Percentiles rank a stretch among this genome's conserved stretches.
Evolutionary conservation across 2,888 invertebrate genomes (phyloP).

Genomic region (Syritta pipiens): DNA sequence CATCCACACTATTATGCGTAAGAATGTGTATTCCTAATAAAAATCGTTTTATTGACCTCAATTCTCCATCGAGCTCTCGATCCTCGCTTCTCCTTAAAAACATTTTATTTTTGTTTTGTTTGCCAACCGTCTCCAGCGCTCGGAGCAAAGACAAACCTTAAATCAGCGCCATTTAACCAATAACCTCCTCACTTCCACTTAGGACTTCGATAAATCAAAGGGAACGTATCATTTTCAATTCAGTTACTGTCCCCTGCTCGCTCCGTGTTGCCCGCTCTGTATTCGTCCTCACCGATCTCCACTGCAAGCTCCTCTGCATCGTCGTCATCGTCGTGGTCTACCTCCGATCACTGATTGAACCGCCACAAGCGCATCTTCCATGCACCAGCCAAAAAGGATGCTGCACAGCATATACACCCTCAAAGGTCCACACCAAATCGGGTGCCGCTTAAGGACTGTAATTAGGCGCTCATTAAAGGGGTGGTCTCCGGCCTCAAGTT

Average conservation of each 20-base stretch:
- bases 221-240: constrained; percentile 59
- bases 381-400: not conserved
- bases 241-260: not conserved
- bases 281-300: not conserved
- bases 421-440: constrained; percentile 50
- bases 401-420: not conserved
- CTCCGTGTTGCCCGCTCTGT: not conserved
- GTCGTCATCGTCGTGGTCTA: constrained; percentile 3
- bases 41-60: constrained; percentile 53
- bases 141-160: constrained; percentile 54
- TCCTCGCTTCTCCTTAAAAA: not conserved
- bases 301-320: not conserved
- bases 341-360: constrained; percentile 47
- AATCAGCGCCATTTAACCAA: constrained; percentile 70
- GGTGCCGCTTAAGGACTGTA: constrained; percentile 77
- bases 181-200: constrained; percentile 70
- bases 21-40: too few relatives aligned
- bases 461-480: constrained; percentile 80
- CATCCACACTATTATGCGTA: too few relatives aligned
- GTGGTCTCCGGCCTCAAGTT: constrained; percentile 75
- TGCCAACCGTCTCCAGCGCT: too few relatives aligned
- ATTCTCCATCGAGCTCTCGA: not conserved
- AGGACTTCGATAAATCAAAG: constrained; percentile 68
- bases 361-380: constrained; percentile 39
- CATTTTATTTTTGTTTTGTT: not conserved